Percentiles rank a stretch among this genome's conserved stretches.
These are phyloP conservation scores for Chelonia mydas DNA, from an alignment of 2,797 vertebrate species.

Conservation along the genomic window DNA sequence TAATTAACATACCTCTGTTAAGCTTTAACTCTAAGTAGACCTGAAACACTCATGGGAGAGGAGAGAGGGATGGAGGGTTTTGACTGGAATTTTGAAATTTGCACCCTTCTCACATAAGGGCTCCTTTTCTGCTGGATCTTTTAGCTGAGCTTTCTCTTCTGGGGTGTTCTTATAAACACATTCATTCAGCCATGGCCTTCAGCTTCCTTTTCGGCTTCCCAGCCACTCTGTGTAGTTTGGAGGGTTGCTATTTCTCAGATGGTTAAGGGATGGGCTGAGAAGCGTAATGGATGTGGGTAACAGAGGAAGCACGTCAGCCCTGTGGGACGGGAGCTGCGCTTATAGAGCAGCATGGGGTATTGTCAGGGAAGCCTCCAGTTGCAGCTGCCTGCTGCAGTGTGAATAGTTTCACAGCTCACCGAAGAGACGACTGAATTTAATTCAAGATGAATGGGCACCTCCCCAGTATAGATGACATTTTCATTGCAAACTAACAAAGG, in stretches of 20 bases:
- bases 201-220: background rate
- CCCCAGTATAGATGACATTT: constrained; percentile 81
- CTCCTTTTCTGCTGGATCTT: background rate
- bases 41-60: background rate
- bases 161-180: background rate
- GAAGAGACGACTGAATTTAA: constrained; percentile 55
- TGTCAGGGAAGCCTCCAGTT: constrained; percentile 2
- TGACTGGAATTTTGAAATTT: background rate
- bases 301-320: background rate
- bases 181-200: background rate
- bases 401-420: constrained; percentile 75
- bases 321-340: background rate
- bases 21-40: background rate
- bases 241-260: background rate
- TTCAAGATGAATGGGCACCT: constrained; percentile 76
- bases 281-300: background rate
- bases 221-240: background rate
- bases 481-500: constrained; percentile 85
- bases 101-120: background rate
- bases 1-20: background rate
- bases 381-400: constrained; percentile 74
- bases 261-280: background rate
- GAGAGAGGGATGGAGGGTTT: background rate
- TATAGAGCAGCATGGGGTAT: background rate
- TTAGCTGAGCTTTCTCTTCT: background rate